Evolutionary conservation across 2,888 invertebrate genomes (phyloP).

Genomic region (Eupithecia exiguata): DNA sequence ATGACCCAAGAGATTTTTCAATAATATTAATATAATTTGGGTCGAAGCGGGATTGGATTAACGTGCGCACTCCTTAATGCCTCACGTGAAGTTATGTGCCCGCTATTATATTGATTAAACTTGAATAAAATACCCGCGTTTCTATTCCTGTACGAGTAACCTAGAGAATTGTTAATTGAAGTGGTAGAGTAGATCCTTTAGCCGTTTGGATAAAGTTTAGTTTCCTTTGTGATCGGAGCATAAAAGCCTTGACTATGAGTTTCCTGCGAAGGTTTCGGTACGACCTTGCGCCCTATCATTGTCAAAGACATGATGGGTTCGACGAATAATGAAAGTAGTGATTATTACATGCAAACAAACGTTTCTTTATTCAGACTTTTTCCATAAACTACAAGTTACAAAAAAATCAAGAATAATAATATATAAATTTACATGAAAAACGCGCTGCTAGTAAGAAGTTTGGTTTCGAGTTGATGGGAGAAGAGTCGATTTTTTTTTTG

Average conservation of each 20-base stretch:
- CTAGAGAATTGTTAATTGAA: conserved; percentile 34
- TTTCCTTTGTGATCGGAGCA: conserved; percentile 41
- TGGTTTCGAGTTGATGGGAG: no score
- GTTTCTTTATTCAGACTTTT: no score
- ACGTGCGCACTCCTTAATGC: not conserved
- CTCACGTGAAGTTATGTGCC: conserved; percentile 14
- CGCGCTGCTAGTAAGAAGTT: no score
- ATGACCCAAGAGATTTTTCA: no score
- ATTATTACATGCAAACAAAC: no score
- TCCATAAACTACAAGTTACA: no score
- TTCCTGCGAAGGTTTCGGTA: conserved; percentile 55
- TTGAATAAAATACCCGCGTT: conserved; percentile 31
- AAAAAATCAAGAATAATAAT: no score
- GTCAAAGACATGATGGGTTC: conserved; percentile 54
- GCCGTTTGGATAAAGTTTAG: conserved; percentile 43
- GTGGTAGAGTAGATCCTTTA: conserved; percentile 40
- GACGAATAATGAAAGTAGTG: not conserved
- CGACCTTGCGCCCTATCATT: conserved; percentile 60
- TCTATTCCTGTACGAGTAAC: conserved; percentile 47
- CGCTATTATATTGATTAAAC: conserved; percentile 28
- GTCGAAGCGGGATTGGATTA: no score
- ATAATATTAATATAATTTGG: no score
- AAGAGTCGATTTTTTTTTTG: no score
- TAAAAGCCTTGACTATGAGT: conserved; percentile 53
- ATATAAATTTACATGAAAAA: no score